Conservation (phyloP, 2,797 vertebrate genomes). For the Phylloscopus collybita region DNA sequence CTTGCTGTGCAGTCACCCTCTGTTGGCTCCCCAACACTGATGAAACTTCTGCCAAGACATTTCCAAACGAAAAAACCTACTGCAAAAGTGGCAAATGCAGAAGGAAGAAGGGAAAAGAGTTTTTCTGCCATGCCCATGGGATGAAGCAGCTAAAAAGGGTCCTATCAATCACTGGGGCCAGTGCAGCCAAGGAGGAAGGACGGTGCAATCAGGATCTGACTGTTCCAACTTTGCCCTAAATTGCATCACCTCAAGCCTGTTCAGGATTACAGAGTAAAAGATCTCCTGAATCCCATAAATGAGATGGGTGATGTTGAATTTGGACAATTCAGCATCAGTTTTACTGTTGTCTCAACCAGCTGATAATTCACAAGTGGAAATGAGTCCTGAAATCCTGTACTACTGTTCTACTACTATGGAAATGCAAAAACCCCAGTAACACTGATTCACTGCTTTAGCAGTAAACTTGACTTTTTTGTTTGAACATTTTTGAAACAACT, state of each 20-base stretch:
- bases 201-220: background rate
- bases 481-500: background rate
- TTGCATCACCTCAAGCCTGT: background rate
- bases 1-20: background rate
- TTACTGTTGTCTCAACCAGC: background rate
- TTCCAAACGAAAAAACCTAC: background rate
- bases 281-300: background rate
- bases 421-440: background rate
- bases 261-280: background rate
- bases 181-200: background rate
- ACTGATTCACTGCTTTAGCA: background rate
- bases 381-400: background rate
- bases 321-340: background rate
- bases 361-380: background rate
- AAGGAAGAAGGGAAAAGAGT: background rate
- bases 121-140: background rate
- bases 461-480: background rate
- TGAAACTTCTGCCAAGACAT: background rate
- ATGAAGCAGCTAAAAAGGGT: background rate
- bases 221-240: background rate
- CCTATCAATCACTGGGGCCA: background rate
- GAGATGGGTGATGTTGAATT: background rate
- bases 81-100: background rate
- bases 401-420: background rate
- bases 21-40: background rate